Evolutionary conservation across 2,888 invertebrate species (phyloP).

Genomic region (Pachydiplax longipennis): DNA sequence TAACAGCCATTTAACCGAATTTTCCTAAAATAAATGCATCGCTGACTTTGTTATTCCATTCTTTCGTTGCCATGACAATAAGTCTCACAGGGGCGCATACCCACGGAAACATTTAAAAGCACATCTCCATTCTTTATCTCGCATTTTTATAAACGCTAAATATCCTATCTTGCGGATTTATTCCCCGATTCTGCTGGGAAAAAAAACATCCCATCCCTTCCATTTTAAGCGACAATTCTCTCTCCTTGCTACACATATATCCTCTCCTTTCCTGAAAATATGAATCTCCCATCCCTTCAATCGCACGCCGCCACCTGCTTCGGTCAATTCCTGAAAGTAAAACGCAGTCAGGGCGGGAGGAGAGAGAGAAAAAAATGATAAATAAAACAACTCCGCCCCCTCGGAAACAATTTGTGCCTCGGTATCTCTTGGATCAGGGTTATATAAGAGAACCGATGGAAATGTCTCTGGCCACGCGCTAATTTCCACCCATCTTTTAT

Average conservation of each 20-base stretch:
- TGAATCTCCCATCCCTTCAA: neutral
- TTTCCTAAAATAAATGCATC: too few relatives aligned
- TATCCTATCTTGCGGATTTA: neutral
- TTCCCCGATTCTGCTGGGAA: too few relatives aligned
- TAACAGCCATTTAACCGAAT: too few relatives aligned
- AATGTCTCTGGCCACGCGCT: neutral
- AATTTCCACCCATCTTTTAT: neutral
- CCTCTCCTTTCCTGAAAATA: neutral
- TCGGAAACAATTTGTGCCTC: neutral
- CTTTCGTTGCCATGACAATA: neutral
- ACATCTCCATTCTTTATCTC: neutral
- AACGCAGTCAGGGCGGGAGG: neutral
- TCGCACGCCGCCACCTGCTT: neutral
- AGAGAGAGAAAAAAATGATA: neutral
- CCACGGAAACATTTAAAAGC: neutral
- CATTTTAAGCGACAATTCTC: neutral
- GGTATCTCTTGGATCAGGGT: neutral
- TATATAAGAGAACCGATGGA: neutral
- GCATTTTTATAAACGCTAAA: neutral
- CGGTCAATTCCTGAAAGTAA: neutral
- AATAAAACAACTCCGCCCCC: neutral
- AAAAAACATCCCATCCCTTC: neutral
- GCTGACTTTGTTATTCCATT: neutral
- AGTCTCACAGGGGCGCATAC: neutral
- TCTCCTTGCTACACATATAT: neutral